Percentiles rank a stretch among this genome's conserved stretches.
Conservation (phyloP, 1,140 invertebrate species). For the Diachasmimorpha longicaudata region DNA sequence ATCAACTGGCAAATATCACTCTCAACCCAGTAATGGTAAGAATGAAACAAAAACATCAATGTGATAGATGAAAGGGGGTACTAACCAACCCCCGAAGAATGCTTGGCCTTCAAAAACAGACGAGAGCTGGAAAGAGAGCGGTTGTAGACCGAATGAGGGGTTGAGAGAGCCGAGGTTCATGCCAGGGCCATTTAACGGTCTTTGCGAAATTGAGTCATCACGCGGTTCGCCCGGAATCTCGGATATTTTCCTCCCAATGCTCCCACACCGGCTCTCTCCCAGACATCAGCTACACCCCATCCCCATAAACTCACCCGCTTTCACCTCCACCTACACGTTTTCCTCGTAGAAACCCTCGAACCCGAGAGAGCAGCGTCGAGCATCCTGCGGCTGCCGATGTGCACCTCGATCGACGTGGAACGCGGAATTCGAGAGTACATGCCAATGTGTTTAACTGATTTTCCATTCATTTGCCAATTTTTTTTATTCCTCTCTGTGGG, state of each 20-base stretch:
- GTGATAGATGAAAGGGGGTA: not conserved
- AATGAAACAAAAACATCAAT: not conserved
- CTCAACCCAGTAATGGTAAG: not conserved
- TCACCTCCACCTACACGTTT: slow-evolving; percentile 10
- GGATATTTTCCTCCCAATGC: slow-evolving; percentile 60
- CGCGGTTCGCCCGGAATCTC: slow-evolving; percentile 62
- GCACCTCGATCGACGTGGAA: slow-evolving; percentile 16
- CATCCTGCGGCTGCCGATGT: slow-evolving; percentile 1
- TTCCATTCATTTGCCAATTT: not conserved
- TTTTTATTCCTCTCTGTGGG: too few relatives aligned
- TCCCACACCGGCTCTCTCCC: slow-evolving; percentile 33
- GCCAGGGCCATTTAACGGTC: slow-evolving; percentile 60
- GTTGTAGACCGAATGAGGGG: slow-evolving; percentile 16
- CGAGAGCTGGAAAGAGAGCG: slow-evolving; percentile 35
- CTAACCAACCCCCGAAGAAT: slow-evolving; percentile 51
- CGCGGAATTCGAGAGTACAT: not conserved
- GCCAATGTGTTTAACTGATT: slow-evolving; percentile 6
- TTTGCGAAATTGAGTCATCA: slow-evolving; percentile 63
- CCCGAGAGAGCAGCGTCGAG: not conserved
- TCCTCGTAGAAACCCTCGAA: slow-evolving; percentile 11
- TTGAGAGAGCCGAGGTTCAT: slow-evolving; percentile 44
- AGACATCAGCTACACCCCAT: slow-evolving; percentile 1
- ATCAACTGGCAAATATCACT: too few relatives aligned
- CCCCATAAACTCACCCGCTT: slow-evolving; percentile 13
- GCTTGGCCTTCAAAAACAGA: slow-evolving; percentile 58